Percentiles rank a stretch among this genome's conserved stretches.
phyloP scores from a whole-genome alignment of 2,113 vertebrate species.

The Regulus satrapa region DNA sequence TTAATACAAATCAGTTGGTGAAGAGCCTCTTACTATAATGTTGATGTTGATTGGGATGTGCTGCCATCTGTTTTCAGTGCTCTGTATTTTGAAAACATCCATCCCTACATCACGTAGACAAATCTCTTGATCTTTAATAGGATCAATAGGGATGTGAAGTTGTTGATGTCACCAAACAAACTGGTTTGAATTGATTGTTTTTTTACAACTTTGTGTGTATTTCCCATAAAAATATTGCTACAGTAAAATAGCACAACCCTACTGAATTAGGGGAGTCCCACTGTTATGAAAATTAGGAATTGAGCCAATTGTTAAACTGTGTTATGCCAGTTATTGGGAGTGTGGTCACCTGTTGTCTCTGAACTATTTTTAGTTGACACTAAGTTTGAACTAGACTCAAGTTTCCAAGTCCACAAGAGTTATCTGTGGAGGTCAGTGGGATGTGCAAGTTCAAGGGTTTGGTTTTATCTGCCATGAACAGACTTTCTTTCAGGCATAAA shows the following conservation, averaged over 20 bases:
- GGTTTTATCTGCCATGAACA: not conserved
- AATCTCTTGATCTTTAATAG: constrained; percentile 49
- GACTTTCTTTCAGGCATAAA: not conserved
- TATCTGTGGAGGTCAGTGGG: not conserved
- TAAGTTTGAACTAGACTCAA: not conserved
- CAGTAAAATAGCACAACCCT: not conserved
- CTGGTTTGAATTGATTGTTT: not conserved
- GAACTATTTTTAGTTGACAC: constrained; percentile 27
- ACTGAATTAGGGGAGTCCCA: not conserved
- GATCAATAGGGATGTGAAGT: constrained; percentile 21
- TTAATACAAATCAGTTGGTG: constrained; percentile 68
- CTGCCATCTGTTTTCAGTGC: constrained; percentile 72
- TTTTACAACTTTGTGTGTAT: not conserved
- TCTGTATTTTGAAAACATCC: constrained; percentile 35
- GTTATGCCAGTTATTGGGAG: not conserved
- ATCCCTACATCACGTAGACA: constrained; percentile 31
- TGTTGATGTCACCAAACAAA: not conserved
- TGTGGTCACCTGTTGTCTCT: not conserved
- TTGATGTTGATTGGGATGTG: constrained; percentile 54
- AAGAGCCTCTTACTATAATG: constrained; percentile 65
- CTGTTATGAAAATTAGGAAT: not conserved
- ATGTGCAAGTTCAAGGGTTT: not conserved
- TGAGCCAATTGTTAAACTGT: not conserved
- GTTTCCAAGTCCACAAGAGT: not conserved
- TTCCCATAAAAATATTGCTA: not conserved